Evolutionary conservation across 1,140 invertebrate species (phyloP).

Genomic region (Charaxes varanes): DNA sequence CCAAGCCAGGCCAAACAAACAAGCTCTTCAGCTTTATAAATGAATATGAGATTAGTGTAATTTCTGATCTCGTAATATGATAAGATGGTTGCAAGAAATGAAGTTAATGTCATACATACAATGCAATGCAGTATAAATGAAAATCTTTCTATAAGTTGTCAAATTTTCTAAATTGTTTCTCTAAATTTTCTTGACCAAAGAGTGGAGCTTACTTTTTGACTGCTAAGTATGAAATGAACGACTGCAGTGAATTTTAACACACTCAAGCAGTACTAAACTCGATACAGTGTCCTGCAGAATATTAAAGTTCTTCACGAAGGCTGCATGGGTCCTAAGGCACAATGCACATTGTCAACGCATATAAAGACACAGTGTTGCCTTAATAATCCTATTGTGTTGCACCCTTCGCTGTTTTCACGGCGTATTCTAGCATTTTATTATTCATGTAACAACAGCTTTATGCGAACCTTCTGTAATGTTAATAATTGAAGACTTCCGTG

Average conservation of each 20-base stretch:
- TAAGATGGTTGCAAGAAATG: too few relatives aligned
- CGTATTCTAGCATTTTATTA: conserved; percentile 62
- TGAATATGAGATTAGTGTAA: too few relatives aligned
- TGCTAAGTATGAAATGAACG: too few relatives aligned
- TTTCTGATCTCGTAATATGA: too few relatives aligned
- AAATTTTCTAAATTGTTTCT: too few relatives aligned
- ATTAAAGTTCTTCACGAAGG: conserved; percentile 41
- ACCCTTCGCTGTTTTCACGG: conserved; percentile 50
- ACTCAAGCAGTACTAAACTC: neutral
- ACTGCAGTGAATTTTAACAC: neutral
- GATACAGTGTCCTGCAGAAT: conserved; percentile 35
- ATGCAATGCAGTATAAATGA: too few relatives aligned
- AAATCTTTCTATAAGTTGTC: too few relatives aligned
- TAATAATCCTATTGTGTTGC: conserved; percentile 61
- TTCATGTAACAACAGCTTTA: conserved; percentile 59
- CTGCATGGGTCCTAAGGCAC: conserved; percentile 34
- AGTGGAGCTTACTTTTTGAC: too few relatives aligned
- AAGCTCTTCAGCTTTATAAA: too few relatives aligned
- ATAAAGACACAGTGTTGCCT: conserved; percentile 64
- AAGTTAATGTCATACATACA: too few relatives aligned
- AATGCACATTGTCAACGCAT: conserved; percentile 64
- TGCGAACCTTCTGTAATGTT: conserved; percentile 50
- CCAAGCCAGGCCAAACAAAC: too few relatives aligned
- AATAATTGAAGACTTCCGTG: conserved; percentile 64
- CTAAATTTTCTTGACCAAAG: too few relatives aligned